Percentiles rank a stretch among this genome's conserved stretches.
Conservation (phyloP, 1,140 invertebrate genomes). For the Sesamia nonagrioides region DNA sequence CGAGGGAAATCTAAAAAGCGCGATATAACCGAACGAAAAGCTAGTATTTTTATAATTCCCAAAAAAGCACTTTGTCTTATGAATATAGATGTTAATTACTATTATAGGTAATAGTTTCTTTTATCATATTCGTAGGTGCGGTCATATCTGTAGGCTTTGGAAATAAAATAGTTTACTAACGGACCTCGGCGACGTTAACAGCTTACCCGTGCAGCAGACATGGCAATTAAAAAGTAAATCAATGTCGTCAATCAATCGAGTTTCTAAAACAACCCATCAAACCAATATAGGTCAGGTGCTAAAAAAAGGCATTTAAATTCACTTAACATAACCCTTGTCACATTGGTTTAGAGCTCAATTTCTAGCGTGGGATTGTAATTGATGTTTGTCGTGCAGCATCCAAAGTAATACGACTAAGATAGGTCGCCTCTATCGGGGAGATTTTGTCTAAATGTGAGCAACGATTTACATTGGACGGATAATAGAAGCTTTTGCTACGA, state of each 20-base stretch:
- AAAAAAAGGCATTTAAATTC: neutral
- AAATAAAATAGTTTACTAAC: no score
- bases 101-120: no score
- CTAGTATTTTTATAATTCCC: no score
- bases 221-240: conserved; percentile 17
- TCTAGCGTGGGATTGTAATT: neutral
- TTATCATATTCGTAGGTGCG: no score
- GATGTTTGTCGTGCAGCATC: conserved; percentile 32
- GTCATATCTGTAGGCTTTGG: no score
- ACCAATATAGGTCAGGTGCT: conserved; percentile 16
- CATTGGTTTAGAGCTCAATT: neutral
- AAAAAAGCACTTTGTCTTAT: no score
- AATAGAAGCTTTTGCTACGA: conserved; percentile 41
- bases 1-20: no score
- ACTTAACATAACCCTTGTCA: neutral
- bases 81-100: no score
- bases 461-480: conserved; percentile 47
- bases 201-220: neutral
- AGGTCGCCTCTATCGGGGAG: conserved; percentile 8
- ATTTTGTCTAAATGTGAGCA: conserved; percentile 43
- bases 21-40: no score
- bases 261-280: conserved; percentile 39
- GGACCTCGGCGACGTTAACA: neutral
- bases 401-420: conserved; percentile 38
- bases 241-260: conserved; percentile 37